Evolutionary conservation across 2,797 vertebrate species (phyloP).

Genomic region (Pristis pectinata): DNA sequence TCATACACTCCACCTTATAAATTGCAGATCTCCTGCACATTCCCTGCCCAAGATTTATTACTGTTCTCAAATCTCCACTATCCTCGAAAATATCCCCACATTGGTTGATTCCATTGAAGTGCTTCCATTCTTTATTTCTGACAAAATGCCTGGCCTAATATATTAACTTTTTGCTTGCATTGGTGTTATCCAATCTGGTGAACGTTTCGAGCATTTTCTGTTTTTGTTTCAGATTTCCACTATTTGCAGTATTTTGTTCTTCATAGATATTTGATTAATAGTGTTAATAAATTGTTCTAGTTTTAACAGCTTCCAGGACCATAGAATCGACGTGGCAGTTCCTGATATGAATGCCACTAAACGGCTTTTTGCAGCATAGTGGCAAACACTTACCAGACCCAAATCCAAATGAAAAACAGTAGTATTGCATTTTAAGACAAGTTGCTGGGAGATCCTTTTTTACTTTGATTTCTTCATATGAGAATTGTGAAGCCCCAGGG

Average conservation of each 20-base stretch:
- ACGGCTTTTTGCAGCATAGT: neutral
- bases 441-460: neutral
- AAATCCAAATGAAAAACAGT: neutral
- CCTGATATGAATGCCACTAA: neutral
- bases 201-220: neutral
- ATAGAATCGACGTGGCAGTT: neutral
- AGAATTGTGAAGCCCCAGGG: neutral
- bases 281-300: too few relatives aligned
- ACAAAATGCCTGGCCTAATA: neutral
- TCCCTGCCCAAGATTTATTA: neutral
- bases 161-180: neutral
- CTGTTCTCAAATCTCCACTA: neutral
- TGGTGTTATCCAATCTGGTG: too few relatives aligned
- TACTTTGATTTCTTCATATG: neutral
- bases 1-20: neutral
- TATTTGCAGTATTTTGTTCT: neutral
- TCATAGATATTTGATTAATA: neutral
- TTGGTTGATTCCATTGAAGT: too few relatives aligned
- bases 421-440: neutral
- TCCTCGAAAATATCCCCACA: too few relatives aligned
- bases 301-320: neutral
- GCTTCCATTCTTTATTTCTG: neutral
- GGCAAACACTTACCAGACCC: neutral
- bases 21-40: neutral
- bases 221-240: neutral